Evolutionary conservation across 2,113 vertebrate genomes (phyloP), one percentile per base, ranked within the genome.

Genomic region (Chionodraco myersi): DNA sequence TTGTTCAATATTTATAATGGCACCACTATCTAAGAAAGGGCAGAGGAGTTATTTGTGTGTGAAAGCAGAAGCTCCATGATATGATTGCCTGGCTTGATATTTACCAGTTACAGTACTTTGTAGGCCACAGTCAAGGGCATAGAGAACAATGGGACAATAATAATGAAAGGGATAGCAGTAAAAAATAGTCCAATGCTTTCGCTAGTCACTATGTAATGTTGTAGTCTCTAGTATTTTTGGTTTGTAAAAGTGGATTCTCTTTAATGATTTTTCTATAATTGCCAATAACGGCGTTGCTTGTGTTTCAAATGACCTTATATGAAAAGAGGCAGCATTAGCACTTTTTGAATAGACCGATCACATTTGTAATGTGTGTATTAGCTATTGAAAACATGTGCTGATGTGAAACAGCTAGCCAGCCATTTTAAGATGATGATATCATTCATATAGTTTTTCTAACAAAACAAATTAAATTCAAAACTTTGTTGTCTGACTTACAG

Each of bases 1-100:
- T 93, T 91, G 91, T 85, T 93, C 91, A 94, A 87, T 93, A 73
- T 90, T 77, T 88, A 89, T 88, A 87, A 88, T 86, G 77, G 74
- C 58, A 76, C 48, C 30, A 30, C 49, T 52, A 48, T 70, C 49
- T 75, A 61, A 71, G 75, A 57, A 15, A 23, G 41, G 58, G 54
- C 78, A 81, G 72, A 71, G 64, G 30, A 70, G 79, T 64, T 75
- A 72, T 90, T 86, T 91, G 84, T 91, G 75, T 75, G 72, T 82
- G 78, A 67, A 75, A 83, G 88, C 79, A 77, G 76, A 3, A 59
- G 77, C 53, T 67, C 54, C 51, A 77, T 88, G 76, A 84, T 77
- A 48, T 79, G 75, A 82, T 82, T 75, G 70, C 81, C 57, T 73
- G 66, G 75, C 72, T 65, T 60, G 69, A 86, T 79, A 84, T 85